Conservation (phyloP, 2,113 vertebrate species). For the Notothenia coriiceps region DNA sequence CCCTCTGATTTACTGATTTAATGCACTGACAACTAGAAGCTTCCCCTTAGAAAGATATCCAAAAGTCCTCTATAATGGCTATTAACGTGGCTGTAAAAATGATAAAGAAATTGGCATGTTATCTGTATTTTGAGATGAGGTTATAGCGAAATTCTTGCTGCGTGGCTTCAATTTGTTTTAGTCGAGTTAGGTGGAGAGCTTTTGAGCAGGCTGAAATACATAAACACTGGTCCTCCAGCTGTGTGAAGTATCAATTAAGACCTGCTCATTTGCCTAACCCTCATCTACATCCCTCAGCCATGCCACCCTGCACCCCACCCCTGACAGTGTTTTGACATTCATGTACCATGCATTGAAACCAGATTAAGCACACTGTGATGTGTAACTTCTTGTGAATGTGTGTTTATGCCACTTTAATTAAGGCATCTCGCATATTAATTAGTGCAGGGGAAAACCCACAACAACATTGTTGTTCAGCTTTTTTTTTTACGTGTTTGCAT, state of each 20-base stretch:
- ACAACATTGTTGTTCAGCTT: constrained; percentile 12
- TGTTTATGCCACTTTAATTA: constrained; percentile 10
- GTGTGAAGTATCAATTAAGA: constrained; percentile 82
- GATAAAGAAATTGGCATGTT: not conserved
- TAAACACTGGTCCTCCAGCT: constrained; percentile 77
- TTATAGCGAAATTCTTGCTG: constrained; percentile 28
- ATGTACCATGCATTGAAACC: constrained; percentile 59
- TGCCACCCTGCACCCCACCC: constrained; percentile 64
- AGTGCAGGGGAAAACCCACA: not conserved
- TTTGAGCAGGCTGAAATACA: constrained; percentile 73
- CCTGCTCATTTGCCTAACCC: constrained; percentile 80
- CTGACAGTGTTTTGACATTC: constrained; percentile 73
- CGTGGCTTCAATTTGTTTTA: constrained; percentile 71
- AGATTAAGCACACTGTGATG: constrained; percentile 57
- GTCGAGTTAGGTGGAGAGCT: constrained; percentile 75
- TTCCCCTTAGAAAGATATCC: not conserved
- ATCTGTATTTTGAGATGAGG: constrained; percentile 15
- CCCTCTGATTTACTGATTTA: not conserved
- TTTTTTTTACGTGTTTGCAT: constrained; percentile 1
- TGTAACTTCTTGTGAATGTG: constrained; percentile 7
- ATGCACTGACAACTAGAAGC: constrained; percentile 7
- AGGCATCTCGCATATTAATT: constrained; percentile 19
- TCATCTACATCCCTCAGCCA: constrained; percentile 70
- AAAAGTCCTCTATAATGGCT: not conserved
- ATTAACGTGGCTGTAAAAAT: not conserved